phyloP scores from a whole-genome alignment of 2,797 vertebrate genomes.

The Acrocephalus scirpaceus region DNA sequence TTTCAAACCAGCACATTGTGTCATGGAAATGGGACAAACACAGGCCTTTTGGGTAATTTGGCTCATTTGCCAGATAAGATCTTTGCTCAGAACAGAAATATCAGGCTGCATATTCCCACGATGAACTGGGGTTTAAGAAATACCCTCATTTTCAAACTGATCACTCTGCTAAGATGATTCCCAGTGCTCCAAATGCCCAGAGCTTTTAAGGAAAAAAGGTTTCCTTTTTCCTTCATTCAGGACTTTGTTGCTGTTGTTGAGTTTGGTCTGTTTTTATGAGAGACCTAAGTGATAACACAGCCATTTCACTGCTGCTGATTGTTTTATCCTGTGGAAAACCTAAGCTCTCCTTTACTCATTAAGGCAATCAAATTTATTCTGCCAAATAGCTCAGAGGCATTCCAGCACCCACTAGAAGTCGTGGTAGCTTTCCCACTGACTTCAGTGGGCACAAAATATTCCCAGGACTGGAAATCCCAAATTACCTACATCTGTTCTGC shows the following conservation, averaged over 20 bases:
- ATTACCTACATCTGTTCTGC: slow-evolving; percentile 45
- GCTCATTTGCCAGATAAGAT: neutral
- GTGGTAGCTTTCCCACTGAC: slow-evolving; percentile 4
- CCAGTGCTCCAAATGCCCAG: neutral
- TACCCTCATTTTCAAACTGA: neutral
- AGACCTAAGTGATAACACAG: neutral
- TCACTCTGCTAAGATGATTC: neutral
- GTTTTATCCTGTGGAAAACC: neutral
- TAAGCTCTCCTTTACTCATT: neutral
- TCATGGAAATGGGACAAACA: neutral
- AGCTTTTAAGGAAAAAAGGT: neutral
- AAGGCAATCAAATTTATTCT: neutral
- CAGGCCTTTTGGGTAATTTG: neutral
- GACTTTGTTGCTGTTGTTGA: neutral
- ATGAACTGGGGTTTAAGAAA: neutral
- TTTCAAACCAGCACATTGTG: too few relatives aligned
- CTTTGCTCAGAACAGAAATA: neutral
- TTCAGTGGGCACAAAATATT: neutral
- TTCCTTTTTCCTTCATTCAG: neutral
- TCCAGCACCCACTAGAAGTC: neutral
- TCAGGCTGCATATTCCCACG: neutral
- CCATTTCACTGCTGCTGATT: neutral
- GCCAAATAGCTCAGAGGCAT: neutral
- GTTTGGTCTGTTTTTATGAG: neutral
- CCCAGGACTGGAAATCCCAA: slow-evolving; percentile 7